Evolutionary conservation across 1,140 invertebrate genomes (phyloP), one percentile per base, ranked within the genome.

Genomic region (Idris sp.): DNA sequence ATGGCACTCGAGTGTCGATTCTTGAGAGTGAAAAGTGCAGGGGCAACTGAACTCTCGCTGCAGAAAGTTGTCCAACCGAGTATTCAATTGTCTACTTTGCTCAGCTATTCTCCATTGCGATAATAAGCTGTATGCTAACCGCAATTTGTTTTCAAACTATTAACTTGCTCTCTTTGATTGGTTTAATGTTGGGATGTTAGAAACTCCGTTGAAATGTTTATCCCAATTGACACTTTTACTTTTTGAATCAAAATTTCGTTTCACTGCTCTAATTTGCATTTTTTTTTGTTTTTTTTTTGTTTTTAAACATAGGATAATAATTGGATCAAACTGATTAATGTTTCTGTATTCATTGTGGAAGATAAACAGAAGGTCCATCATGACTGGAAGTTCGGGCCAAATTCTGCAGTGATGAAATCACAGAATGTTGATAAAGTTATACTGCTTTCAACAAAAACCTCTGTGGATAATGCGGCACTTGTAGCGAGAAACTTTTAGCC

Each of bases 1-100:
- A 81, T 78, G 78, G 74, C 78, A 78, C 73, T 78, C 36, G 64
- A 75, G 69, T 76, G 78, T 74, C 74, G 65, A 79, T 77, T 62
- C 69, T 54, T 49, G n/a, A n/a, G n/a, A n/a, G 61, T 43, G 72
- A 72, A 72, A 76, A 73, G 77, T 71, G 64, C 58, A 71, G 58
- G 46, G 65, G 43, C 11, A 73, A 62, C 31, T 33, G 33, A 71
- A 28, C 38, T n/a, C n/a, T n/a, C n/a, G n/a, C n/a, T n/a, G n/a
- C 15, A 11, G 67, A 59, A 65, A 30, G 25, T 62, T 59, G 59
- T 64, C 61, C 51, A 49, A 40, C 25, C 53, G 36, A 48, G 30
- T 28, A 46, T 69, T 69, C 46, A 53, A 61, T 71, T 61, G 44
- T 64, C 65, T 46, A 46, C 48, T 49, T 69, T 65, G 26, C 31